Evolutionary conservation across 2,797 vertebrate genomes (phyloP), one percentile per base, ranked within the genome.

Genomic region (Mormyrops boulengeri): DNA sequence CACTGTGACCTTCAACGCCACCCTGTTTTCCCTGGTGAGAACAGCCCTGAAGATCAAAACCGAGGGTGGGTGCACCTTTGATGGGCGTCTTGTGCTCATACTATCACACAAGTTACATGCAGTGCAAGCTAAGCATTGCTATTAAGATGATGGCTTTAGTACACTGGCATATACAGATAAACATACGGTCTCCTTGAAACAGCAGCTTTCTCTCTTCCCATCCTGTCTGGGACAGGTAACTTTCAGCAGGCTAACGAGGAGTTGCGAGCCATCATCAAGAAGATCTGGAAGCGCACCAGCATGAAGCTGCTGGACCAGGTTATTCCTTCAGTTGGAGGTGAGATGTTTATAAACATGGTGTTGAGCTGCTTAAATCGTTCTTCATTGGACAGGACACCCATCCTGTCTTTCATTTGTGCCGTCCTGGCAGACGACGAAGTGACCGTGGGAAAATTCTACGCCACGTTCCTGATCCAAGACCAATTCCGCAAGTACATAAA

Each of bases 231-330:
- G 6, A 3, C 91, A 99, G 98, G 98, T 52, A 99, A 99, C 91
- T 98, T 99, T 90, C 97, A 99, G 91, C 95, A 98, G 92, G 96
- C 97, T 86, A 99, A 99, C 0, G 98, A 98, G 93, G 98, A 99
- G 92, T 95, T 99, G 90, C 94, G 98, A 93, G 93, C 96, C 82
- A 98, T 99, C 55, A 98, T 99, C 82, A 99, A 99, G 95, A 98
- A 98, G 93, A 98, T 99, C 92, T 99, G 98, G 98, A 99, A 99
- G 91, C 94, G 98, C 89, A 99, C 98, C 0, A 99, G 98, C 89
- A 99, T 99, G 98, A 99, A 99, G 91, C 97, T 99, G 0, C 94
- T 99, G 91, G 98, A 99, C 93, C 98, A 99, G 94, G 97, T 99
- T 92, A 98, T 99, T 88, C 98, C 98, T 69, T 97, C 98, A 0